Evolutionary conservation across 2,797 vertebrate genomes (phyloP), one percentile per base, ranked within the genome.

Genomic region (Phalanger gymnotis): DNA sequence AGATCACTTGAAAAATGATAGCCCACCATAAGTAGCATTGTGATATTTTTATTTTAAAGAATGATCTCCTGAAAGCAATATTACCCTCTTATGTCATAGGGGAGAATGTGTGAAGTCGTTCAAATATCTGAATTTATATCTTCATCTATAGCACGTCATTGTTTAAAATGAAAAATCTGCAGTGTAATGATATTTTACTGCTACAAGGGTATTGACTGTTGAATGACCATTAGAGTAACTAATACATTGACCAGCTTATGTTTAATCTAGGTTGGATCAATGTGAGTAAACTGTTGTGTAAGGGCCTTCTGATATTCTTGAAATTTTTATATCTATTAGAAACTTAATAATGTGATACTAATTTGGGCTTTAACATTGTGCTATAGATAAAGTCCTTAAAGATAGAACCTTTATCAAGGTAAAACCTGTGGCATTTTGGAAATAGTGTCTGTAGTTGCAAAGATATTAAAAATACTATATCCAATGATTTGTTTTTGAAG

Each of bases 161-260:
- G 47, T 92, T 87, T 93, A 90, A 96, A 95, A 56, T 90, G 91
- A 96, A 81, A 53, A 96, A 11, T 81, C 55, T 93, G 6, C 54
- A 31, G 61, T 31, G 13, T 81, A 27, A 13, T 95, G 51, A 91
- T 54, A 56, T 52, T 94, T 87, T 27, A 90, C 54, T 54, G 13
- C 92, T 94, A 1, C 58, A 93, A 30, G 81, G 10, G 10, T 55
- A 30, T 91, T 93, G 52, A 51, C 5, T 81, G 34, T 40, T 54
- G 96, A 91, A 73, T 93, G 54, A 52, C 90, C 73, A 89, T 91
- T 95, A 61, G 14, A 16, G 11, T 40, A 61, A 95, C 22, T 92
- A 87, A 58, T 90, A 94, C 93, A 92, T 89, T 95, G 54, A 92
- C 66, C 54, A 95, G 27, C 47, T 90, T 28, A 54, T 34, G 56